Percentiles rank a stretch among this genome's conserved stretches.
These are phyloP conservation scores for Pygmarrhopalites habei DNA, from an alignment of 1,140 invertebrate species.

Conservation along the genomic window DNA sequence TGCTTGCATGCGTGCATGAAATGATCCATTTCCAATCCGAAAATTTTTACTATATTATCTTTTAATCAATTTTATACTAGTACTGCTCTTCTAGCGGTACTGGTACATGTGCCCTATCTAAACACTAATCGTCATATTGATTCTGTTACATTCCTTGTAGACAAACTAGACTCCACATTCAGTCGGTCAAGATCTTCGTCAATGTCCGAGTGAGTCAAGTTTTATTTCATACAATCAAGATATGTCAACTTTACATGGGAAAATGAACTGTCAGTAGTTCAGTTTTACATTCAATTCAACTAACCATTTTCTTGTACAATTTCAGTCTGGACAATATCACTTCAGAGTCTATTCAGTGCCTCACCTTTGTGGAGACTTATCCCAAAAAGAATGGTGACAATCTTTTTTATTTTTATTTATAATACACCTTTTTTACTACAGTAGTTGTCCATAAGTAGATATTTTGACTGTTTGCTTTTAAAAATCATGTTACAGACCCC, in stretches of 20 bases:
- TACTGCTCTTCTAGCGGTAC: background rate
- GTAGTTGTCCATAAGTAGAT: background rate
- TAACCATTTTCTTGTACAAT: too few relatives aligned
- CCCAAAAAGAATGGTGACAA: conserved; percentile 63
- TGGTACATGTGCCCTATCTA: background rate
- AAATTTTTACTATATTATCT: background rate
- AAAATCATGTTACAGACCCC: too few relatives aligned
- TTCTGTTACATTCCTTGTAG: conserved; percentile 48
- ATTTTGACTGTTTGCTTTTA: conserved; percentile 7
- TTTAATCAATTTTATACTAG: background rate
- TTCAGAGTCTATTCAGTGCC: conserved; percentile 89
- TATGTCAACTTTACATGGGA: too few relatives aligned
- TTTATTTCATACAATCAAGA: too few relatives aligned
- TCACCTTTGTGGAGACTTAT: conserved; percentile 92
- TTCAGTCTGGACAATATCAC: conserved; percentile 92
- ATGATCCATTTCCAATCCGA: background rate
- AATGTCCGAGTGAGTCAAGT: conserved; percentile 72
- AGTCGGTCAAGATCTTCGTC: conserved; percentile 91
- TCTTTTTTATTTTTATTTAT: background rate
- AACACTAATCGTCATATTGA: background rate
- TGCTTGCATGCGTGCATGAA: conserved; percentile 1
- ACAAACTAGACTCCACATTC: conserved; percentile 92
- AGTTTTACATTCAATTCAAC: too few relatives aligned
- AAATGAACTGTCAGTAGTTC: too few relatives aligned
- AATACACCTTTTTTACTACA: background rate